Conservation (phyloP, 2,113 vertebrate genomes). For the Takifugu bimaculatus region DNA sequence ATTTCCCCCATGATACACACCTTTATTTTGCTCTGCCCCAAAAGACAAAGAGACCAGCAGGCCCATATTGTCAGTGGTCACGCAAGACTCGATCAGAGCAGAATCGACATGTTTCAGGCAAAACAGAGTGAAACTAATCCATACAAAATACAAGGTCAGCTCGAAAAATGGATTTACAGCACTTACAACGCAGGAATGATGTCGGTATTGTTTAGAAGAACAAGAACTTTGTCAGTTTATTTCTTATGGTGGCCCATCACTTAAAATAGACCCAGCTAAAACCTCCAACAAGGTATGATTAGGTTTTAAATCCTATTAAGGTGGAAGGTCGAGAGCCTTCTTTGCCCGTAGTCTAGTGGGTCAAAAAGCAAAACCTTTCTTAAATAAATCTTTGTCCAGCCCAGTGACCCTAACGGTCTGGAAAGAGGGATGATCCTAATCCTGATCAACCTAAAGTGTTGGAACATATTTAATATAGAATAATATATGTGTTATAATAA, state of each 20-base stretch:
- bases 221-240: too few species aligned
- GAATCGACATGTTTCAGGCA: constrained; percentile 29
- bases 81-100: constrained; percentile 22
- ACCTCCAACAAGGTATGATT: constrained; percentile 26
- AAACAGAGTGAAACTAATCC: constrained; percentile 4
- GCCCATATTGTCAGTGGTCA: constrained; percentile 34
- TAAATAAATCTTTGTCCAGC: constrained; percentile 24
- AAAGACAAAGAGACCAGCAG: constrained; percentile 53
- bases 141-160: too few species aligned
- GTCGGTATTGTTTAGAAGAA: too few species aligned
- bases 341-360: constrained; percentile 15
- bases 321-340: constrained; percentile 15
- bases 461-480: too few species aligned
- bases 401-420: constrained; percentile 11
- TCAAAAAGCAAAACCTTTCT: constrained; percentile 38
- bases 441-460: background rate
- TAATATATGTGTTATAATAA: too few species aligned
- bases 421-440: background rate
- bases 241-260: background rate
- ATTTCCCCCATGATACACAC: constrained; percentile 35
- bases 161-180: too few species aligned
- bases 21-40: constrained; percentile 49
- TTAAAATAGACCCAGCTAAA: background rate
- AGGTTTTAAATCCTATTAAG: constrained; percentile 49
- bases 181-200: too few species aligned